Evolutionary conservation across 1,140 invertebrate genomes (phyloP).

Genomic region (Tribolium castaneum): DNA sequence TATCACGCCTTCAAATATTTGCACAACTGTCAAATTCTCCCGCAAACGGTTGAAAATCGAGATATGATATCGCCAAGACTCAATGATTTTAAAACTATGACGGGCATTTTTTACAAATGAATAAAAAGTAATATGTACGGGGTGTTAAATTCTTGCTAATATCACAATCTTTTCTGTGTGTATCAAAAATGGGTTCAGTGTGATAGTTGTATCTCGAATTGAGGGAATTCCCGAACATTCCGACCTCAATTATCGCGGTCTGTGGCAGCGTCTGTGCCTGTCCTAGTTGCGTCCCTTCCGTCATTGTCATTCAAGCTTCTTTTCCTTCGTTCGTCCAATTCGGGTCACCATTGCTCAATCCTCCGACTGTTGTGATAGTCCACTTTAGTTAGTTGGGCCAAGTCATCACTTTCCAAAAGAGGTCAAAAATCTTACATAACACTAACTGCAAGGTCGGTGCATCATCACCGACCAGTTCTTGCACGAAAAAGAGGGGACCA

Average conservation of each 20-base stretch:
- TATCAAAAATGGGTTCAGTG: neutral
- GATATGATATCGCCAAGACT: no score
- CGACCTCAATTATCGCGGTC: neutral
- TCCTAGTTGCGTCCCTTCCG: neutral
- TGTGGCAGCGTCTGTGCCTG: no score
- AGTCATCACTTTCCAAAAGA: conserved; percentile 15
- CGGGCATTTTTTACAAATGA: no score
- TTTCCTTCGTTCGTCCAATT: neutral
- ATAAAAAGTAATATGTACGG: no score
- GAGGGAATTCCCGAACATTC: neutral
- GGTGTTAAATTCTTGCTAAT: no score
- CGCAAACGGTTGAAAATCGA: no score
- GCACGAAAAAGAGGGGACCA: conserved; percentile 13
- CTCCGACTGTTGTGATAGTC: neutral
- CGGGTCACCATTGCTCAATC: conserved; percentile 13
- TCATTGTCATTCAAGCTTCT: conserved; percentile 3
- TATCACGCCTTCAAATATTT: no score
- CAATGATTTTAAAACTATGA: no score
- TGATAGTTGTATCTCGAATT: neutral
- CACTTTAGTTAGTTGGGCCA: neutral
- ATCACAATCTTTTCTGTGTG: no score
- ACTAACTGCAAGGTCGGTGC: neutral
- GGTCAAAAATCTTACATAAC: conserved; percentile 7
- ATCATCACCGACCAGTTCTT: conserved; percentile 25
- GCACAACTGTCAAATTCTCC: no score